A percentile compares a stretch with the other conserved stretches of the same genome.
Conservation (phyloP, 1,140 invertebrate species). For the Acyrthosiphon pisum region DNA sequence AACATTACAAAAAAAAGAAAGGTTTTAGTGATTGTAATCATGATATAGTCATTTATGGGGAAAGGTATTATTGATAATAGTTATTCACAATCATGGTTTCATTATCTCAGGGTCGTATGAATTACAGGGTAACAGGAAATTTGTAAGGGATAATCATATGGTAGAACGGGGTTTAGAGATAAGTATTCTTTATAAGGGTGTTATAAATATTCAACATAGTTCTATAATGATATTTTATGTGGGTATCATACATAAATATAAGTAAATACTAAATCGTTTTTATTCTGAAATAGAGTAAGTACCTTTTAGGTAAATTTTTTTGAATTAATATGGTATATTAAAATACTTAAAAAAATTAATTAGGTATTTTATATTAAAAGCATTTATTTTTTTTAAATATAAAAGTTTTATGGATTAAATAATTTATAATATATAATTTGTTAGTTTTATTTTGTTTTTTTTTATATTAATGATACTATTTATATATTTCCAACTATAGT, state of each 20-base stretch:
- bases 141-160: background rate
- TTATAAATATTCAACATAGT: background rate
- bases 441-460: too few relatives aligned
- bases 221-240: background rate
- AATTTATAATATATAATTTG: too few relatives aligned
- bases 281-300: background rate
- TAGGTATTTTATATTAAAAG: background rate
- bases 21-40: conserved; percentile 14
- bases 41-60: background rate
- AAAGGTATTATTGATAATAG: background rate
- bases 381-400: background rate
- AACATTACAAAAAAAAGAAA: background rate
- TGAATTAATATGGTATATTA: background rate
- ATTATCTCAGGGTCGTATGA: background rate
- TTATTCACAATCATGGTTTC: background rate
- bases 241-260: too few relatives aligned
- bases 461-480: too few relatives aligned
- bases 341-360: background rate
- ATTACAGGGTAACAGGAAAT: background rate
- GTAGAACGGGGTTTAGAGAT: background rate
- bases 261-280: background rate
- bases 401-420: background rate
- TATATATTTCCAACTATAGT: too few relatives aligned
- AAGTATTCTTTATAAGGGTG: background rate
- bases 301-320: background rate